These are phyloP conservation scores for Larimichthys crocea DNA, from an alignment of 2,113 vertebrate genomes.

Conservation along the genomic window DNA sequence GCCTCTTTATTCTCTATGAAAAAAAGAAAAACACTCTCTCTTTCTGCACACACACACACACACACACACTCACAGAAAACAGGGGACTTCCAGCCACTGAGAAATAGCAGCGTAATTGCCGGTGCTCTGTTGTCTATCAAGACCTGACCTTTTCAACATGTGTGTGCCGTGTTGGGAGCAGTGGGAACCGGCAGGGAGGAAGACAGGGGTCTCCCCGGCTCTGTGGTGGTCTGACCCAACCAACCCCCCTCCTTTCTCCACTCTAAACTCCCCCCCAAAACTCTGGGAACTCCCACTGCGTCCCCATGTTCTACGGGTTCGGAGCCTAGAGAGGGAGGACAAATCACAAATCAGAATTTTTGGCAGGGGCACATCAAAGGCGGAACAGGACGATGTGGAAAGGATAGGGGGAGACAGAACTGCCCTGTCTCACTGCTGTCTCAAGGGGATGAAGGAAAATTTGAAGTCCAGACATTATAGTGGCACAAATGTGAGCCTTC, in stretches of 20 bases:
- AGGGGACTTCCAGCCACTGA: conserved; percentile 82
- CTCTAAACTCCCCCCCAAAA: conserved; percentile 51
- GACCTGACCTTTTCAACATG: conserved; percentile 82
- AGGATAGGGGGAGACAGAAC: conserved; percentile 59
- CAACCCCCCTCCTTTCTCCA: conserved; percentile 15
- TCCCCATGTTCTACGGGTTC: conserved; percentile 51
- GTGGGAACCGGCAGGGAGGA: conserved; percentile 77
- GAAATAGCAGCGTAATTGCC: conserved; percentile 81
- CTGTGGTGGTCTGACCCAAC: conserved; percentile 82
- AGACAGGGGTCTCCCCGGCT: conserved; percentile 75
- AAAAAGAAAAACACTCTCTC: conserved; percentile 59
- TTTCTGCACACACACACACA: conserved; percentile 60
- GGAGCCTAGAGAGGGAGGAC: conserved; percentile 42
- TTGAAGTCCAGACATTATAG: conserved; percentile 50
- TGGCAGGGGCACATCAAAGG: conserved; percentile 61
- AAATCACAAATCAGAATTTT: conserved; percentile 65
- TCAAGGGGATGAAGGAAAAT: conserved; percentile 53
- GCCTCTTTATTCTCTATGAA: conserved; percentile 81
- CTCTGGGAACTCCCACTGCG: conserved; percentile 69
- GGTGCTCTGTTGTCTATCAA: conserved; percentile 86
- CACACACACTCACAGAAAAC: conserved; percentile 58
- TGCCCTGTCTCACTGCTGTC: conserved; percentile 56
- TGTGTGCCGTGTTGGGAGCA: conserved; percentile 71
- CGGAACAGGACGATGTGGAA: conserved; percentile 46
- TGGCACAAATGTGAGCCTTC: conserved; percentile 51